Evolutionary conservation across 2,113 vertebrate genomes (phyloP).

Genomic region (Pheucticus melanocephalus): DNA sequence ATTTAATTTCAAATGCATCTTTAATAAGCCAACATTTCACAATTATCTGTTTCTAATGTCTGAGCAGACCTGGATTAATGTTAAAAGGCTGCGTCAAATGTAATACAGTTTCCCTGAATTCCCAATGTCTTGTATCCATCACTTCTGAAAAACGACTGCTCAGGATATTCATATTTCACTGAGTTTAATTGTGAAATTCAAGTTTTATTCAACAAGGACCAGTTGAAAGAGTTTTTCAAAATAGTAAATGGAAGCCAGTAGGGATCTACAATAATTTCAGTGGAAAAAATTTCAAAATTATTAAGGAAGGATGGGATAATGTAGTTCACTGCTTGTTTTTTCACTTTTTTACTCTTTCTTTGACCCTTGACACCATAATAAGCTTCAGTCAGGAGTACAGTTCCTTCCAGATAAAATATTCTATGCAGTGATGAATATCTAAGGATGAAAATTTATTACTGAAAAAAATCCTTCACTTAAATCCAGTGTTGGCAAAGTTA

Average conservation of each 20-base stretch:
- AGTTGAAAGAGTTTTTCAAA: rapidly evolving
- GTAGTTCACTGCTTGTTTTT: not conserved
- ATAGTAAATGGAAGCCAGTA: not conserved
- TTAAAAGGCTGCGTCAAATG: not conserved
- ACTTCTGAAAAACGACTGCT: not conserved
- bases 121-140: not conserved
- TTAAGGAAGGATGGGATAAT: not conserved
- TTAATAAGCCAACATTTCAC: not conserved
- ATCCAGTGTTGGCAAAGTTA: not conserved
- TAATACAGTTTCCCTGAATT: not conserved
- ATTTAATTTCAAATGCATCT: not conserved
- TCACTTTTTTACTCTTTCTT: not conserved
- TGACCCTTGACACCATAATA: not conserved
- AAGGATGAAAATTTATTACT: not conserved
- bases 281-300: not conserved
- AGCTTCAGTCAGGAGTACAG: not conserved
- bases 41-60: not conserved
- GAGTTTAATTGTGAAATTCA: not conserved
- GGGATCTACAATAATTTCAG: not conserved
- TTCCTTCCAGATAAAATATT: not conserved
- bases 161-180: not conserved
- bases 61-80: not conserved
- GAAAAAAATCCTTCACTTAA: not conserved
- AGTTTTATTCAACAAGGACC: rapidly evolving
- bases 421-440: not conserved